phyloP scores from a whole-genome alignment of 2,797 vertebrate species.

The Discoglossus pictus region DNA sequence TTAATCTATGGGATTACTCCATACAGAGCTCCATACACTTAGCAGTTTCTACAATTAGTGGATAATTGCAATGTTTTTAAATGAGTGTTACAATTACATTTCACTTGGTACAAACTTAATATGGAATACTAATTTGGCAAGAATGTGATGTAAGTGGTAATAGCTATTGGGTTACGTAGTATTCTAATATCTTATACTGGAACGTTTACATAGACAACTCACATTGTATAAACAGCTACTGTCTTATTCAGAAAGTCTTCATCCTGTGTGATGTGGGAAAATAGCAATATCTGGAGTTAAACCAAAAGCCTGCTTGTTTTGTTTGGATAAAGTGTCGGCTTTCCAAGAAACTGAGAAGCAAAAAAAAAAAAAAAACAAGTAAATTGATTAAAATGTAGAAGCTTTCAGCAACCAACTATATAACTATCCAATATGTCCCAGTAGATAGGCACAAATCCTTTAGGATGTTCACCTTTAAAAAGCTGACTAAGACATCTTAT shows the following conservation, averaged over 20 bases:
- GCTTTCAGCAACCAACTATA: not conserved
- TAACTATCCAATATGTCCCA: not conserved
- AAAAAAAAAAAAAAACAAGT: not conserved
- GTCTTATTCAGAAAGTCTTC: conserved; percentile 16
- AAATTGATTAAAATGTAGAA: conserved; percentile 14
- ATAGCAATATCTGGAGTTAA: conserved; percentile 12
- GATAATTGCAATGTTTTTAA: too few relatives aligned
- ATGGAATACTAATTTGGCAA: too few relatives aligned
- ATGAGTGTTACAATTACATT: too few relatives aligned
- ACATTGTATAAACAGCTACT: conserved; percentile 34
- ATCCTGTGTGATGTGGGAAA: conserved; percentile 26
- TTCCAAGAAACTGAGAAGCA: not conserved
- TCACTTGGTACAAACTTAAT: too few relatives aligned
- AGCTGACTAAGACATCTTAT: conserved; percentile 28
- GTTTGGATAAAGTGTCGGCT: conserved; percentile 13
- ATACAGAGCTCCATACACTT: too few relatives aligned
- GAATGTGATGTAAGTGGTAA: too few relatives aligned
- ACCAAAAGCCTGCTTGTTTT: conserved; percentile 22
- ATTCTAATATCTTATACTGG: conserved; percentile 2
- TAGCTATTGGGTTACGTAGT: not conserved
- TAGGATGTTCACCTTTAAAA: conserved; percentile 34
- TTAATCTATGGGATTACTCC: too few relatives aligned
- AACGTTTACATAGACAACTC: conserved; percentile 36
- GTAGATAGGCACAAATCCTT: conserved; percentile 45
- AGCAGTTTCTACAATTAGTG: too few relatives aligned